phyloP scores from a whole-genome alignment of 2,888 invertebrate species.

The Melangyna quadrimaculata region DNA sequence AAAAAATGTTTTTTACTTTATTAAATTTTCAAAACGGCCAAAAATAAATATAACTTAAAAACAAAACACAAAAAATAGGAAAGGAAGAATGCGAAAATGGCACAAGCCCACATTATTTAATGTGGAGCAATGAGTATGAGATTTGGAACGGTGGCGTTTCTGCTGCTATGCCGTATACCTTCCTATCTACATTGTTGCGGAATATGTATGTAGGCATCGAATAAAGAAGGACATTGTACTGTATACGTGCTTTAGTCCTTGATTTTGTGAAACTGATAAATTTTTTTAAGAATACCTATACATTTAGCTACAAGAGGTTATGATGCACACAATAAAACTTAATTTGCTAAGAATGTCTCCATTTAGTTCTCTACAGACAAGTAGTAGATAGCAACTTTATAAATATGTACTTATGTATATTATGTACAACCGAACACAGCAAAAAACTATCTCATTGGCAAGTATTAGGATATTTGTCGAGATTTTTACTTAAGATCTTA shows the following conservation, averaged over 20 bases:
- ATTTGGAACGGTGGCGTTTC: background rate
- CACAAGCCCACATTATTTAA: background rate
- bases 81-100: background rate
- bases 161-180: background rate
- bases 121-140: background rate
- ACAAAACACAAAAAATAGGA: background rate
- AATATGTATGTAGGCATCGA: background rate
- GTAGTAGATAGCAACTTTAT: background rate
- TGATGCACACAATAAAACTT: constrained; percentile 12
- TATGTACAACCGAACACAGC: background rate
- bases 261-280: constrained; percentile 3
- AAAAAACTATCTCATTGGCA: background rate
- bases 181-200: background rate
- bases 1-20: constrained; percentile 46
- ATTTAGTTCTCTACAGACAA: background rate
- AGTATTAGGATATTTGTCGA: background rate
- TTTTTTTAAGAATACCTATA: background rate
- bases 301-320: background rate
- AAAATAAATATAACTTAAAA: constrained; percentile 3
- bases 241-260: background rate
- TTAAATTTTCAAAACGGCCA: constrained; percentile 36
- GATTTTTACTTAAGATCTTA: background rate
- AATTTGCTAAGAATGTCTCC: background rate
- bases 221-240: background rate
- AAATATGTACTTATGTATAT: background rate